phyloP scores from a whole-genome alignment of 2,113 vertebrate species.

The Pogonocichla stellata region DNA sequence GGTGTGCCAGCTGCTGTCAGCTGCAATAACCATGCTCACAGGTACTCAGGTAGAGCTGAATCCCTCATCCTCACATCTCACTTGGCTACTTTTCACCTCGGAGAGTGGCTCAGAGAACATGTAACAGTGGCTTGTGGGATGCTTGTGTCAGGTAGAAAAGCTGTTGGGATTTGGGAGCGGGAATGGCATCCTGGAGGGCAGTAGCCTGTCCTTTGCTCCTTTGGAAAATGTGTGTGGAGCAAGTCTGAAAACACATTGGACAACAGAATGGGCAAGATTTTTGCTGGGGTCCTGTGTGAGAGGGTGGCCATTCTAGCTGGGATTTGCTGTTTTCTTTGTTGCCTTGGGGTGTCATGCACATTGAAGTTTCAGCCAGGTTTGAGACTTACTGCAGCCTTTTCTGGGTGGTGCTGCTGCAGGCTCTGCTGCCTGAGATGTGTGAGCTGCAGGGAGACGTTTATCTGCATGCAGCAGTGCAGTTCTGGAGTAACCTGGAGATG shows the following conservation, averaged over 20 bases:
- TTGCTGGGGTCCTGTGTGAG: neutral
- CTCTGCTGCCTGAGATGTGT: neutral
- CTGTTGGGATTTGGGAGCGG: neutral
- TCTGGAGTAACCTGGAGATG: neutral
- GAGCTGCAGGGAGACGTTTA: neutral
- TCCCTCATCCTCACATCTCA: neutral
- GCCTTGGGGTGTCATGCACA: neutral
- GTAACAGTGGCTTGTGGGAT: neutral
- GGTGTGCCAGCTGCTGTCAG: neutral
- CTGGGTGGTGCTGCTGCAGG: neutral
- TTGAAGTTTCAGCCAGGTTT: neutral
- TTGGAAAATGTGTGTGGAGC: neutral
- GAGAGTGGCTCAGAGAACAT: neutral
- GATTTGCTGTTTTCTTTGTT: neutral
- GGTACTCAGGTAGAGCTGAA: neutral
- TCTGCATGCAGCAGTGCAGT: neutral
- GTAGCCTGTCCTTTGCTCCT: neutral
- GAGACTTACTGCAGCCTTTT: neutral
- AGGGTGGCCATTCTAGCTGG: neutral
- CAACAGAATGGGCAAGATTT: neutral
- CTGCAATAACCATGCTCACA: accelerated
- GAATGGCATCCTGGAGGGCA: neutral
- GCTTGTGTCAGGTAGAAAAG: neutral
- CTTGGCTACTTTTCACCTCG: neutral
- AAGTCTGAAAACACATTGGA: neutral